A percentile compares a stretch with the other conserved stretches of the same genome.
Evolutionary conservation across 2,888 invertebrate species (phyloP).

Genomic region (Drosophila rubida): DNA sequence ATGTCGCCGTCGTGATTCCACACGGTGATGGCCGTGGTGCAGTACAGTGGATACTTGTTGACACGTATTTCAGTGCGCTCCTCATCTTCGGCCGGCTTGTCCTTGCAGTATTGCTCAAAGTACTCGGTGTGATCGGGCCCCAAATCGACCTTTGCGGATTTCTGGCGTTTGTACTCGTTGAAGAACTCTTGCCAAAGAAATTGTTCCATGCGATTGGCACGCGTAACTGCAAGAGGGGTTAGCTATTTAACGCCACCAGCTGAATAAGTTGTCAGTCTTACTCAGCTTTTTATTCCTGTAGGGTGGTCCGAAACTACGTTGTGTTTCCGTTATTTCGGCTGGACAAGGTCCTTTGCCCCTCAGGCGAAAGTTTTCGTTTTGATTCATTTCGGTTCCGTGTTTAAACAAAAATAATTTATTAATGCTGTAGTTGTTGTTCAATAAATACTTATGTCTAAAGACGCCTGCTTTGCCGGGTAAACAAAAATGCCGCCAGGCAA

Average conservation of each 20-base stretch:
- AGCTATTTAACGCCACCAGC: too few relatives aligned
- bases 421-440: conserved; percentile 6
- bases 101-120: conserved; percentile 78
- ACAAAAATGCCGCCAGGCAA: conserved; percentile 24
- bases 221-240: conserved; percentile 79
- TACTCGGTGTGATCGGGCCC: conserved; percentile 76
- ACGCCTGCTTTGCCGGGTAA: conserved; percentile 45
- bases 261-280: too few relatives aligned
- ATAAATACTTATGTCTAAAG: conserved; percentile 24
- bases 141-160: conserved; percentile 23
- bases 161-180: conserved; percentile 80
- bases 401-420: conserved; percentile 65
- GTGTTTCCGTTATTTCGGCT: conserved; percentile 50
- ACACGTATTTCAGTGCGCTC: conserved; percentile 66
- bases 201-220: conserved; percentile 77
- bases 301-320: conserved; percentile 63
- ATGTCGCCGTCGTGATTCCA: conserved; percentile 82
- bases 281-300: conserved; percentile 72
- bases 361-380: conserved; percentile 41
- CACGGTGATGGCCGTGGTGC: conserved; percentile 79
- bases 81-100: conserved; percentile 61
- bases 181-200: conserved; percentile 83
- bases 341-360: conserved; percentile 44
- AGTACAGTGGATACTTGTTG: conserved; percentile 81
- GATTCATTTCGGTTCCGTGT: conserved; percentile 15